Evolutionary conservation across 2,797 vertebrate species (phyloP), one percentile per base, ranked within the genome.

Genomic region (Coccyzus lansbergi): DNA sequence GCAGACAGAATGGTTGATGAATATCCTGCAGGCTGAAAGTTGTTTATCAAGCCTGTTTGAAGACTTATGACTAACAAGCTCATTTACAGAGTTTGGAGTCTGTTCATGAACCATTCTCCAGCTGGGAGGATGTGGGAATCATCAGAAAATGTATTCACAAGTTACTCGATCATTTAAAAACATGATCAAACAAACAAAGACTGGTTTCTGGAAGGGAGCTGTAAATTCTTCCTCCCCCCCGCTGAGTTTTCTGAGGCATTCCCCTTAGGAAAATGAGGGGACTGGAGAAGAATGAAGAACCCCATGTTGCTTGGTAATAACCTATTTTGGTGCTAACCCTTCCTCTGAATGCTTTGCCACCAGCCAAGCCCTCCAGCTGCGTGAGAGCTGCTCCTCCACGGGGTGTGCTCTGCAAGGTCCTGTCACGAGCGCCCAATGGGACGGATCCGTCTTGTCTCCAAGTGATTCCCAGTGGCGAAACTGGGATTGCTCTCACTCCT

Each of bases 41-140:
- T 96, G 94, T 96, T 96, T 95, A 96, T 96, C 96, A 95, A 93
- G 87, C 42, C 89, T 79, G 87, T 95, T 96, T 96, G 93, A 96
- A 95, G 94, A n/a, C 93, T 94, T 92, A 95, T 93, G 95, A 96
- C 94, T 95, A 96, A 96, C 93, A 96, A 96, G 89, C 92, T 96
- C 94, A 93, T 96, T 95, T 96, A 84, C 92, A 91, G 92, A 92
- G 91, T 82, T 94, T 97, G 93, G 91, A 93, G 85, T 59, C 83
- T 93, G 95, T 97, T 97, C 92, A 67, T 84, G 94, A 95, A 20
- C 85, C 60, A 0, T 93, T 69, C 89, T 95, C 95, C 96, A 96
- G 96, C 96, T 96, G 96, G 93, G 96, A 96, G 96, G 95, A 96
- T 96, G 96, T 96, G 95, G 94, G 95, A 96, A 95, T 95, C 96